Base-by-base conservation (phyloP, 2,113 vertebrate genomes). In the Nymphicus hollandicus region DNA sequence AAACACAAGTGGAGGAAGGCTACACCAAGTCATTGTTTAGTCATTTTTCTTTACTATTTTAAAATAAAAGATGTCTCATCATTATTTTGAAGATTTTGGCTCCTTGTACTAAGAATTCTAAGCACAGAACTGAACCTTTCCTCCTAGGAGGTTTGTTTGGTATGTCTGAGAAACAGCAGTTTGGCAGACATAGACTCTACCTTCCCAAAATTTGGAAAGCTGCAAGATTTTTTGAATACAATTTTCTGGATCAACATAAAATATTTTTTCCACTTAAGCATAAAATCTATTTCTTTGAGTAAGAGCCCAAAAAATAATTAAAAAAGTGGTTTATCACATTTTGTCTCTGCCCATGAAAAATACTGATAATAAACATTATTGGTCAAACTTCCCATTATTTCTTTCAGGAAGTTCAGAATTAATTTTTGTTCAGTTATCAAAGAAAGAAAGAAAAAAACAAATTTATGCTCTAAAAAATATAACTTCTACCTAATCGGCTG, bases 211-310 rank as follows among this genome's bases (percentile, higher is more conserved):
- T 37, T 4, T 56, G 4, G 1, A 28, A 69, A 74, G 14, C 6
- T 69, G 7, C 47, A 69, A 11, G 69, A 17, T 15, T 63, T 27
- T 74, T 60, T 39, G 11, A 77, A 44, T 8, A 37, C 17, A 43
- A 3, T 25, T 72, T 55, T 56, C 9, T 41, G 3, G 7, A 39
- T 24, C 8, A 25, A 44, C 0, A 0, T 22, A 31, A 25, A 41
- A 8, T 20, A 17, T 8, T n/a, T 64, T 64, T 33, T 25, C 10
- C 3, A 27, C 4, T 37, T 24, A 27, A 52, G 31, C 24, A 7
- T 7, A 31, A 77, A 41, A 17, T 4, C 11, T 53, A 20, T 53
- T 82, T 92, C 20, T 50, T 63, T 44, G 18, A 56, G 6, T 41
- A 24, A 46, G 8, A 68, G 25, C 1, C 2, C 6, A 55, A 31